phyloP scores from a whole-genome alignment of 23 tunicate species.

The Halocynthia roretzi region DNA sequence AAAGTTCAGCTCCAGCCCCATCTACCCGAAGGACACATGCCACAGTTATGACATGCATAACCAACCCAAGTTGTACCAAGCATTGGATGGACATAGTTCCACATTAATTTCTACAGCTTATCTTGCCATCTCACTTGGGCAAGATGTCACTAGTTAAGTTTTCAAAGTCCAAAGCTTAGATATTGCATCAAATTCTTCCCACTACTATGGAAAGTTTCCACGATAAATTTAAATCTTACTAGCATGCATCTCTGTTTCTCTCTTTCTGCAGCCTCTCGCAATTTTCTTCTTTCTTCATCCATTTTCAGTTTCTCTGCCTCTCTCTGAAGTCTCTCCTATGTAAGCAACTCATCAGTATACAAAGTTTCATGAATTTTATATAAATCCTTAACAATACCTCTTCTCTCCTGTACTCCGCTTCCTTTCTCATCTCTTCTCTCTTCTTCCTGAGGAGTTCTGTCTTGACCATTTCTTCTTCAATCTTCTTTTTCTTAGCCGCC shows the following conservation, averaged over 20 bases:
- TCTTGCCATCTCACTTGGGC: too few relatives aligned
- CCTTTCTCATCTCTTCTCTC: conserved; percentile 28
- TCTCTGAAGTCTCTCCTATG: conserved; percentile 5
- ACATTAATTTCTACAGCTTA: too few relatives aligned
- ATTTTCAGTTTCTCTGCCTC: conserved; percentile 18
- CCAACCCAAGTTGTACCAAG: too few relatives aligned
- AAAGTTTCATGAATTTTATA: too few relatives aligned
- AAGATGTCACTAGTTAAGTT: too few relatives aligned
- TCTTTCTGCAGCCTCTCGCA: conserved; percentile 24
- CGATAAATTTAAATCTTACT: neutral
- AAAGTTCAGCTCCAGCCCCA: too few relatives aligned
- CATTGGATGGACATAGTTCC: too few relatives aligned
- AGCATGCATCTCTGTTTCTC: conserved; percentile 17
- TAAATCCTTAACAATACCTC: neutral
- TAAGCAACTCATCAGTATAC: neutral
- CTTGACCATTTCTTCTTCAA: conserved; percentile 24
- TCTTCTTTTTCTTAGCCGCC: conserved; percentile 13
- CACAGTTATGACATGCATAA: too few relatives aligned
- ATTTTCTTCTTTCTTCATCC: conserved; percentile 41
- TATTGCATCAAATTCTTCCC: too few relatives aligned
- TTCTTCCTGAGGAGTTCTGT: conserved; percentile 10
- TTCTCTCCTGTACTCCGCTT: conserved; percentile 45
- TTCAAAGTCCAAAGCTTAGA: too few relatives aligned
- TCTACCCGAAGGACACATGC: too few relatives aligned
- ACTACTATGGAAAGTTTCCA: too few relatives aligned